Base-by-base conservation (phyloP, 2,797 vertebrate species). In the Nyctalus aviator region DNA sequence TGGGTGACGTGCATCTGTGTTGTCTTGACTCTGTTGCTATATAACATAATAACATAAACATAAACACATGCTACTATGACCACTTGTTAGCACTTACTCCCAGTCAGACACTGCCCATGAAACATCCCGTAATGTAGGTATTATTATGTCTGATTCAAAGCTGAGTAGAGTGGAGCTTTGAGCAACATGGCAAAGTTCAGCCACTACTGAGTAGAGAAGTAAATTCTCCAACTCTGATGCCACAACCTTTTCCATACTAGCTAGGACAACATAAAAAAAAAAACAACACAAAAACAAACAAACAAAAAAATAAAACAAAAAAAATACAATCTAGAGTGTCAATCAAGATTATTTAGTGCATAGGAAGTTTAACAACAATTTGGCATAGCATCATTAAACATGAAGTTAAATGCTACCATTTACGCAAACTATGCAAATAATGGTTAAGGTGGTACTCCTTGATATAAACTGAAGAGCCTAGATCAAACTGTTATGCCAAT, bases 251-350 rank as follows among this genome's bases (percentile, higher is more conserved):
- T 25, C 27, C 23, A 71, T 14, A 50, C 23, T 48, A 12, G 2
- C 25, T 68, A 76, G 53, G 25, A 55, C 8, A 85, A 88, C 78
- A 71, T 25, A 77, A 76, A 92, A 90, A 83, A 59, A n/a, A 83
- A 37, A 37, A 37, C 35, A 37, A n/a, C n/a, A n/a, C n/a, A 37
- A 37, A 37, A 41, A 41, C 37, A 41, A 41, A 41, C 37, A 41
- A 41, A 41, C 37, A 41, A 41, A 41, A 4, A 41, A 41, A 41
- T 6, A 6, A 41, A 41, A 37, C 4, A 37, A 37, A 37, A 37
- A 37, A 37, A 89, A 46, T 78, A 90, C 7, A 66, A 55, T 53
- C 9, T 62, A 1, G 6, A 77, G 12, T 25, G 3, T 89, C 44
- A 75, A 48, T 77, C 44, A 77, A 89, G 55, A 76, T 86, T 72